Base-by-base conservation (phyloP, 2,797 vertebrate genomes). In the Sebastes vulpes region DNA sequence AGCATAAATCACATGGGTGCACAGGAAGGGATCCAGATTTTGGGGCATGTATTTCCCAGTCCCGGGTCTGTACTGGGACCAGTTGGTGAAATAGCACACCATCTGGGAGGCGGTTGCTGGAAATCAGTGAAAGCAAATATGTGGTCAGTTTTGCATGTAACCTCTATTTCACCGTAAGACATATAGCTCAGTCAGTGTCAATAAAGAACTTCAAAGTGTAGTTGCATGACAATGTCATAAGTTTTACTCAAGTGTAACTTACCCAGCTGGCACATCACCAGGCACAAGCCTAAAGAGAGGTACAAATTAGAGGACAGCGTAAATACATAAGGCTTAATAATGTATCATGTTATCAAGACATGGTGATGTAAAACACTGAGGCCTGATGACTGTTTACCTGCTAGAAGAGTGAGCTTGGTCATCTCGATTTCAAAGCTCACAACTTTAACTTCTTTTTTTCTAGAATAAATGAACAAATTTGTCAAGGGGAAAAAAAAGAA, bases 41-140 rank as follows among this genome's bases (percentile, higher is more conserved):
- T 54, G 73, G 1, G 96, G 96, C 52, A 82, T 81, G 90, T 94
- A 87, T 4, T 89, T 95, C 42, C 94, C 6, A 31, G n/a, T 46
- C 1, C 84, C 88, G 0, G 95, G 94, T 65, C 96, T 93, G 77
- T 93, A 96, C 69, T 95, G 95, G 53, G 96, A 96, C 97, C 97
- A 97, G 85, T 95, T 97, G 74, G 96, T 96, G 80, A 96, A 97
- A 88, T 97, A 97, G 64, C 97, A 97, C 32, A 94, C 91, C 82
- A 97, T 91, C 69, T 94, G 90, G 48, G 91, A 88, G 74, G 94
- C 83, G 46, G 88, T 87, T 6, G 93, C 96, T 97, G 21, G 2
- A 59, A 18, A 61, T 21, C 28, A 66, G 32, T 75, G 38, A 53
- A 59, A 42, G 10, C 10, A 42, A 63, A 54, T 48, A 2, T 31